Base-by-base conservation (phyloP, 2,888 invertebrate genomes). In the Lasioglossum figueresi region DNA sequence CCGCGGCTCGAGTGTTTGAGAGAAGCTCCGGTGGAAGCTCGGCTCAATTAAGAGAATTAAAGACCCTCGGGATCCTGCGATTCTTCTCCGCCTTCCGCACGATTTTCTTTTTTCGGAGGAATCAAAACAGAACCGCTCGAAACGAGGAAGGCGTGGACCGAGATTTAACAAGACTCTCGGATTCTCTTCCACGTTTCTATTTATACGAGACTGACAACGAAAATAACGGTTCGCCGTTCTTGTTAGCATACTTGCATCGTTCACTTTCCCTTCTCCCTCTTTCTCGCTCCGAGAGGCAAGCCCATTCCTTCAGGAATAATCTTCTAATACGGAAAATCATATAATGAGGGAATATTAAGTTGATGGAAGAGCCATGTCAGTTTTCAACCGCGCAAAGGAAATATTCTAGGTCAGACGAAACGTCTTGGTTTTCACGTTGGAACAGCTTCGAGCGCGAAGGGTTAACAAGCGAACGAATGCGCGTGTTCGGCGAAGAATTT, bases 181-280 rank as follows among this genome's bases (percentile, higher is more conserved):
- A 78, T 72, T 59, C 31, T 73, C n/a, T 73, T 34, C 43, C 59
- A 23, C 45, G 71, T 59, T 79, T 72, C 45, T 79, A 79, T 45
- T 73, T 34, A 31, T 72, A 72, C 43, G 71, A 43, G 27, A 27
- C 71, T 45, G 72, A 45, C 45, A 72, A 72, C 72, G 27, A 72
- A 45, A 72, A 43, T 72, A 71, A 71, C 71, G 27, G 27, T 27
- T 71, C 43, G 27, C 43, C 43, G 27, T 16, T 45, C 72, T 45
- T 45, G 45, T 72, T 45, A 45, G 45, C 19, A 27, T 43, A 14
- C 43, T 43, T 27, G 27, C 45, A 45, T 27, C 43, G 43, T 71
- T 43, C 66, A 19, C 66, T 59, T 59, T 27, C 66, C 31, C 31
- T 0, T 19, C n/a, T 27, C 59, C 27, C 5, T 59, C 59, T 14